Base-by-base conservation (phyloP, 2,888 invertebrate species). In the Aphidoletes aphidimyza region DNA sequence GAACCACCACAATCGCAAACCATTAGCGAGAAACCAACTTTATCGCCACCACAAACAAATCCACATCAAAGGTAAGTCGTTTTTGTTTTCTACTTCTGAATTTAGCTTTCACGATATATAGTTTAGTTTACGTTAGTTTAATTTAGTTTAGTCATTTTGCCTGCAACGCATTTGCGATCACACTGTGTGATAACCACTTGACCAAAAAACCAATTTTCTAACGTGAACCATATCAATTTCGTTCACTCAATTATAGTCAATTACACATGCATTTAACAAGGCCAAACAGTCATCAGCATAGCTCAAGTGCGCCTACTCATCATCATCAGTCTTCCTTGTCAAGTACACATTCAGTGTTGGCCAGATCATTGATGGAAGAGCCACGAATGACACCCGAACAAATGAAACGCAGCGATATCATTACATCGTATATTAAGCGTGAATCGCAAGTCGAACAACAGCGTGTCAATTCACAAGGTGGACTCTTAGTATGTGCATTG, bases 321-420 rank as follows among this genome's bases (percentile, higher is more conserved):
- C 88, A 87, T 85, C 87, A 87, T n/a, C 85, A 84, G 85, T 93
- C 94, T 83, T 92, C 95, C 83, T 91, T 96, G 85, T 96, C 96
- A 86, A 95, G 95, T 88, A 96, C 96, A 85, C 96, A 96, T 91
- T 96, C 96, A 54, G 97, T 96, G 87, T 91, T 97, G 86, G 97
- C 97, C 87, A 95, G 95, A 89, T 95, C 96, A 85, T 91, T 97
- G 86, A 96, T 96, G 95, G 97, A 96, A 88, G 96, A 96, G n/a
- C 97, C 97, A 9, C 93, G 96, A 87, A 96, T 97, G 96, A 97
- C 96, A 78, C 95, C 96, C 84, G 97, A 97, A 90, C 96, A 97
- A 91, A 93, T 96, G 90, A 96, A 97, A 90, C 94, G 96, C 88
- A 96, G 96, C 47, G 97, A 97, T 90, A 95, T 97, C 88, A 96